Percentiles rank a stretch among this genome's conserved stretches.
phyloP scores from a whole-genome alignment of 1,140 invertebrate species.

The Cepaea nemoralis region DNA sequence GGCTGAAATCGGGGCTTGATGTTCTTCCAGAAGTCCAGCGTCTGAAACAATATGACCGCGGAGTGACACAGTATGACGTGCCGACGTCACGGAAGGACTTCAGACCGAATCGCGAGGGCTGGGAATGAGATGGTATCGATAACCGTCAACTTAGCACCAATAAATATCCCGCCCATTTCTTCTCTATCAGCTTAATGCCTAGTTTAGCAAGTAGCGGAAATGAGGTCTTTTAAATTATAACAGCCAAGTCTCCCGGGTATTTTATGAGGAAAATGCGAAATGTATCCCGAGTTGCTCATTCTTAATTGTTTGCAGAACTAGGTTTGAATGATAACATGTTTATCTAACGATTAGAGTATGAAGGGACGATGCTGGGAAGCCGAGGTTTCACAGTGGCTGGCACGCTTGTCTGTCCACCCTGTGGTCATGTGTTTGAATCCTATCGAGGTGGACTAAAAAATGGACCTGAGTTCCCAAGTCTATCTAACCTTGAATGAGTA shows the following conservation, averaged over 20 bases:
- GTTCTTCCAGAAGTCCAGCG: not conserved
- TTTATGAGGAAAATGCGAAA: not conserved
- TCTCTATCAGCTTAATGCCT: conserved; percentile 37
- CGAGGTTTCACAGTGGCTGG: no score
- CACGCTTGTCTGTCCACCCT: no score
- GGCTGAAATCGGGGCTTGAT: not conserved
- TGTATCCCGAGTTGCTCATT: not conserved
- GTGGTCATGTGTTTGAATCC: no score
- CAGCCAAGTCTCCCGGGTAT: not conserved
- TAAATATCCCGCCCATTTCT: not conserved
- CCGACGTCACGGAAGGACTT: conserved; percentile 12
- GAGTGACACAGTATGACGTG: conserved; percentile 25
- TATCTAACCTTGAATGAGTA: no score
- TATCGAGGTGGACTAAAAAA: no score
- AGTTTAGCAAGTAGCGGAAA: conserved; percentile 19
- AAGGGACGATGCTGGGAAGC: no score
- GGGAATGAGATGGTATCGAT: conserved; percentile 30
- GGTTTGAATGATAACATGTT: no score
- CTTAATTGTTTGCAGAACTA: not conserved
- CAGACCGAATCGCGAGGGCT: conserved; percentile 10
- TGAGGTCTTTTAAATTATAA: not conserved
- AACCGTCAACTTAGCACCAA: conserved; percentile 31
- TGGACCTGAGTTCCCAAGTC: no score
- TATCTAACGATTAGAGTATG: no score
- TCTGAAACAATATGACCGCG: conserved; percentile 31